phyloP scores from a whole-genome alignment of 2,888 invertebrate species.

The Apamea monoglypha region DNA sequence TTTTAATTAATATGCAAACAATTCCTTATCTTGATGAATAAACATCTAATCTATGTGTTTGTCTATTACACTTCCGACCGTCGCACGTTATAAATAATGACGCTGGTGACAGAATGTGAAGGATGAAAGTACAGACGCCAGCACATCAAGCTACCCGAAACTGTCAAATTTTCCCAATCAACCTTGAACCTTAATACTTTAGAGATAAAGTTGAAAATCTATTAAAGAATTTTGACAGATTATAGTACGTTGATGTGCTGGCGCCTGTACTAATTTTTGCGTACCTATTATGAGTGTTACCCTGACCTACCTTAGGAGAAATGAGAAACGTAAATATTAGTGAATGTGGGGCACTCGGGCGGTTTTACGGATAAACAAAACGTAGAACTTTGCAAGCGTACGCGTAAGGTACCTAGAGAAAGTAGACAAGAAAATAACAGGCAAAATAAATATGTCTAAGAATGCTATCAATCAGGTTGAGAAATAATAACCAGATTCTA shows the following conservation, averaged over 20 bases:
- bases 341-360: neutral
- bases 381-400: neutral
- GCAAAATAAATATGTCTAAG: neutral
- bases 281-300: neutral
- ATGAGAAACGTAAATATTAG: neutral
- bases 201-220: no score
- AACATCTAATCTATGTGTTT: neutral
- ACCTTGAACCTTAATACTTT: no score
- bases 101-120: neutral
- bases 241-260: no score
- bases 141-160: no score
- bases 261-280: neutral
- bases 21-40: constrained; percentile 38
- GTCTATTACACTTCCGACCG: neutral
- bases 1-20: constrained; percentile 24
- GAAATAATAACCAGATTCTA: no score
- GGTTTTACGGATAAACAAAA: neutral
- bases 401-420: neutral
- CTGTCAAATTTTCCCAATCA: no score
- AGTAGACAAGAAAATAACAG: neutral
- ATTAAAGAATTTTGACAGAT: no score
- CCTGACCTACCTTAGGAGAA: constrained; percentile 27
- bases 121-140: no score
- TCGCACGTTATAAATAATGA: neutral
- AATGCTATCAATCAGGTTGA: neutral